phyloP scores from a whole-genome alignment of 2,113 vertebrate species.

The Leucoraja erinaceus region DNA sequence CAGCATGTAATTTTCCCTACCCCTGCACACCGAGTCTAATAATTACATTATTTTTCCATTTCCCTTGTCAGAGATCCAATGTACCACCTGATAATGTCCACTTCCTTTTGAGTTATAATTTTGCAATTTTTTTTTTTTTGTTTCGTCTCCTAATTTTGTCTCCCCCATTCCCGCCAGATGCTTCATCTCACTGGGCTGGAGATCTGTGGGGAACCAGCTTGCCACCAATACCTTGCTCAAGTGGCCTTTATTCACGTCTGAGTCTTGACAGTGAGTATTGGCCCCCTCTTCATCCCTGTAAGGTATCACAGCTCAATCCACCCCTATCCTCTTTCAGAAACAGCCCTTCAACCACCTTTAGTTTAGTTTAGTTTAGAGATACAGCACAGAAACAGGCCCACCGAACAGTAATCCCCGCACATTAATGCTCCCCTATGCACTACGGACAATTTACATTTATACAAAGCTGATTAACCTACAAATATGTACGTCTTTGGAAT shows the following conservation, averaged over 20 bases:
- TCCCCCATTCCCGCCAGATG: conserved; percentile 10
- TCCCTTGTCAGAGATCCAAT: background rate
- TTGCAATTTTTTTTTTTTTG: background rate
- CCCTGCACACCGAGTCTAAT: background rate
- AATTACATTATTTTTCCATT: background rate
- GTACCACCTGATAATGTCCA: background rate
- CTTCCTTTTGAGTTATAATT: conserved; percentile 9
- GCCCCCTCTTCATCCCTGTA: background rate
- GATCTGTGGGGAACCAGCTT: conserved; percentile 21
- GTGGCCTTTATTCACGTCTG: conserved; percentile 31
- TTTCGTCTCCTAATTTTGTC: conserved; percentile 2
- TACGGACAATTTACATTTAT: too few relatives aligned
- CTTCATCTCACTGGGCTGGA: conserved; percentile 23
- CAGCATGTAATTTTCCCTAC: background rate
- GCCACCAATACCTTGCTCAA: conserved; percentile 15
- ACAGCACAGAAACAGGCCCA: too few relatives aligned
- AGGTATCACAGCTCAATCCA: background rate
- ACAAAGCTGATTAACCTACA: too few relatives aligned
- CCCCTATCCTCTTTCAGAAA: background rate
- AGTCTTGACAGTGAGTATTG: conserved; percentile 31
- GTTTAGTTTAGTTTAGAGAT: too few relatives aligned
- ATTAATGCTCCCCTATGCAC: too few relatives aligned
- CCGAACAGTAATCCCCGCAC: too few relatives aligned
- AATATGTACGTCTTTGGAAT: too few relatives aligned
- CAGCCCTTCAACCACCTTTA: too few relatives aligned